Conservation (phyloP, 2,888 invertebrate genomes). For the Euproctis similis region DNA sequence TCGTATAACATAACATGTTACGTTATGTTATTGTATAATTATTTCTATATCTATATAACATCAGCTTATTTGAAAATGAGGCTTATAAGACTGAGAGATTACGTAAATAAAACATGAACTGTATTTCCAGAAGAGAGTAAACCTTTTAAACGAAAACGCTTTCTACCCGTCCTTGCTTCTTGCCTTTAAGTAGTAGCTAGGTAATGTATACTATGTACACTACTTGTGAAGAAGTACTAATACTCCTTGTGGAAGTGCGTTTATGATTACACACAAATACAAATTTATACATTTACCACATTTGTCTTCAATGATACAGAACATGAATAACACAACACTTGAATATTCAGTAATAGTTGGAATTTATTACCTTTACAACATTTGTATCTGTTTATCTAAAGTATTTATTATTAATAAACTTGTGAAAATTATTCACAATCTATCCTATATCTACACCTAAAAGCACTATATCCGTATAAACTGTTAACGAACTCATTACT, state of each 20-base stretch:
- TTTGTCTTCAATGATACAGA: conserved; percentile 31
- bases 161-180: conserved; percentile 74
- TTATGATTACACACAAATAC: conserved; percentile 39
- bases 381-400: conserved; percentile 20
- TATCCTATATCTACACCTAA: conserved; percentile 6
- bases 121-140: conserved; percentile 63
- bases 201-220: conserved; percentile 56
- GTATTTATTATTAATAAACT: conserved; percentile 16
- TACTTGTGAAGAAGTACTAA: conserved; percentile 42
- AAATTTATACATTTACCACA: conserved; percentile 27
- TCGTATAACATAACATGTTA: conserved; percentile 25
- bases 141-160: conserved; percentile 65
- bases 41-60: conserved; percentile 36
- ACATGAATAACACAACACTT: conserved; percentile 27
- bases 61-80: conserved; percentile 55
- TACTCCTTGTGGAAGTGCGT: conserved; percentile 56
- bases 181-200: conserved; percentile 72
- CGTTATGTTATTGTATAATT: no score
- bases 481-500: no score
- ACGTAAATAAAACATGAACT: conserved; percentile 67
- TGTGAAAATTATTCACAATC: conserved; percentile 8
- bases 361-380: no score
- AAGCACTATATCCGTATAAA: conserved; percentile 9
- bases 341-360: no score
- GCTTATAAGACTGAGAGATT: conserved; percentile 71